Evolutionary conservation across 2,888 invertebrate species (phyloP).

Genomic region (Torymus auratus): DNA sequence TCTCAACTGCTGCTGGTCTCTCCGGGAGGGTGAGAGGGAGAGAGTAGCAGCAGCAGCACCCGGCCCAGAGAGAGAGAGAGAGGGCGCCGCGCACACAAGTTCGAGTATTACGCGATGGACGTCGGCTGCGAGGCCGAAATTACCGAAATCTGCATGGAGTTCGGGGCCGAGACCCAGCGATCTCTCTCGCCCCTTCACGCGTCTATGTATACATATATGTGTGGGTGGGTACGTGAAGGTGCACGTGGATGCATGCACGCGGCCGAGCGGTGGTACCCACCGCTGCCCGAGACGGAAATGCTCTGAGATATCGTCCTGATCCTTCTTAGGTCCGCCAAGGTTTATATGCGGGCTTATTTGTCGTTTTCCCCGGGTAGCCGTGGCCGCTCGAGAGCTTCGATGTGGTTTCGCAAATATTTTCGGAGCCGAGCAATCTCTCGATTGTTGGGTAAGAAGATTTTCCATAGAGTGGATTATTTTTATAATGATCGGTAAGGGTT

Average conservation of each 20-base stretch:
- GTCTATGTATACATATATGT: not conserved
- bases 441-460: too few species aligned
- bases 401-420: too few species aligned
- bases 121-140: slow-evolving; percentile 73
- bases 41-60: not conserved
- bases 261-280: not conserved
- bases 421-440: too few species aligned
- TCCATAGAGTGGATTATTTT: too few species aligned
- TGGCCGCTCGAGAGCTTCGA: too few species aligned
- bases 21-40: slow-evolving; percentile 24
- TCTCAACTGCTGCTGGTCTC: slow-evolving; percentile 62
- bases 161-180: slow-evolving; percentile 10
- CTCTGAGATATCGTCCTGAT: slow-evolving; percentile 22
- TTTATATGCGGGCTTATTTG: slow-evolving; percentile 14
- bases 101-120: slow-evolving; percentile 73
- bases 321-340: slow-evolving; percentile 1
- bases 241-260: not conserved
- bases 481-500: too few species aligned
- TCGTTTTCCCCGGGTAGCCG: not conserved
- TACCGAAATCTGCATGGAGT: slow-evolving; percentile 72
- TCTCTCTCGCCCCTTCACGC: not conserved
- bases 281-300: not conserved
- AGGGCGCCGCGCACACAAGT: slow-evolving; percentile 70
- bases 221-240: not conserved
- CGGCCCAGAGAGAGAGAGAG: not conserved